Base-by-base conservation (phyloP, 2,888 invertebrate species). In the Drosophila mimica region DNA sequence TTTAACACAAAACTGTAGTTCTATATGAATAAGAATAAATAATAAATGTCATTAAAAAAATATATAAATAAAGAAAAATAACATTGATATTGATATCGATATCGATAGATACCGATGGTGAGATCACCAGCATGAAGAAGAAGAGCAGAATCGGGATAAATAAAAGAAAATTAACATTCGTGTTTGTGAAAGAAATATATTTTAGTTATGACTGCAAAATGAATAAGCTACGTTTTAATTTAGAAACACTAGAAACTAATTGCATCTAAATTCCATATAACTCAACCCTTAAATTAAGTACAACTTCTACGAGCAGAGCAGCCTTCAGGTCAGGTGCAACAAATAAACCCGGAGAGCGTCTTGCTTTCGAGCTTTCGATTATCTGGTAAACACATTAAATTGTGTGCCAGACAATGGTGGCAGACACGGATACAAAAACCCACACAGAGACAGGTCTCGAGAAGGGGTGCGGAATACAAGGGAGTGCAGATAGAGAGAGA, bases 381-480 rank as follows among this genome's bases (percentile, higher is more conserved):
- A 85, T 85, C 84, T 89, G 64, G 89, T 85, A 89, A 85, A 85
- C 89, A 89, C 89, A 85, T 89, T 85, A 88, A 89, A 85, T 89
- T 76, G 80, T 74, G 86, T 82, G 88, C 80, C 89, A 88, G 80
- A 82, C 85, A 82, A 82, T 87, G 79, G 75, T 70, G 60, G 31
- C 72, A 83, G 84, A 75, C 69, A 74, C 64, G 59, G 66, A 64
- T 38, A 51, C 49, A 40, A 49, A 31, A 49, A 28, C 59, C 52
- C 60, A 48, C 36, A 52, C 68, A 65, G 15, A 20, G 33, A 57
- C 48, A 70, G 43, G 48, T 52, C 58, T 28, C 43, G 30, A 36
- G 57, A 65, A n/a, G n/a, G n/a, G 11, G 2, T n/a, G 11, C 2
- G n/a, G n/a, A 43, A 34, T 3, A 5, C 15, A 15, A 34, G 34